phyloP scores from a whole-genome alignment of 1,140 invertebrate species.

The Neodiprion pinetum region DNA sequence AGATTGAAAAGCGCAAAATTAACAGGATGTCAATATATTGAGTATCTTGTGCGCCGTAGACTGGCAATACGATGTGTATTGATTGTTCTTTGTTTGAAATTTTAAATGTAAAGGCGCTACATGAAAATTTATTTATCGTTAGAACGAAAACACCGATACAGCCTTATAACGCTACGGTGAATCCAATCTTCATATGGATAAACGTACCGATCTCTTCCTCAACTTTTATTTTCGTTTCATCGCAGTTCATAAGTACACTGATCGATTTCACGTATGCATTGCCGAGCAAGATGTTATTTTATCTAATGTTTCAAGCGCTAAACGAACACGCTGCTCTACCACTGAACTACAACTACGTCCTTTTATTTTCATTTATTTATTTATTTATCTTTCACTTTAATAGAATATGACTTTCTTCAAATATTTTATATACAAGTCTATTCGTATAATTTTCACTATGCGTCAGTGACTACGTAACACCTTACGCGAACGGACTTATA shows the following conservation, averaged over 20 bases:
- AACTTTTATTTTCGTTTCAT: background rate
- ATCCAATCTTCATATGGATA: background rate
- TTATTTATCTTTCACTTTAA: constrained; percentile 29
- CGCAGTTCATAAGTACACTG: background rate
- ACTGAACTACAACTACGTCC: background rate
- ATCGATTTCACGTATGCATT: constrained; percentile 8
- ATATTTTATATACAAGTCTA: constrained; percentile 25
- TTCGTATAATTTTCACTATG: constrained; percentile 23
- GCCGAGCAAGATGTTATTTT: constrained; percentile 9
- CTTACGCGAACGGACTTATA: background rate
- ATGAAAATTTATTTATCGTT: background rate
- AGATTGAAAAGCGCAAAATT: constrained; percentile 17
- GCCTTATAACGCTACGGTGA: background rate
- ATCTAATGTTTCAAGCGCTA: constrained; percentile 31
- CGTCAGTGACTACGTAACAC: background rate
- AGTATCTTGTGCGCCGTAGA: constrained; percentile 50
- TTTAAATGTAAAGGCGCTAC: too few relatives aligned
- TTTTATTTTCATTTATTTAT: constrained; percentile 28
- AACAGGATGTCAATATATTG: constrained; percentile 31
- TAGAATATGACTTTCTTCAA: constrained; percentile 49
- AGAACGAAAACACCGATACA: background rate
- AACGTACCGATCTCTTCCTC: background rate
- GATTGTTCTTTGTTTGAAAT: constrained; percentile 32
- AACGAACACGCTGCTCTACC: constrained; percentile 27
- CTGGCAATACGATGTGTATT: constrained; percentile 31